Base-by-base conservation (phyloP, 2,888 invertebrate genomes). In the Mythimna albipuncta region DNA sequence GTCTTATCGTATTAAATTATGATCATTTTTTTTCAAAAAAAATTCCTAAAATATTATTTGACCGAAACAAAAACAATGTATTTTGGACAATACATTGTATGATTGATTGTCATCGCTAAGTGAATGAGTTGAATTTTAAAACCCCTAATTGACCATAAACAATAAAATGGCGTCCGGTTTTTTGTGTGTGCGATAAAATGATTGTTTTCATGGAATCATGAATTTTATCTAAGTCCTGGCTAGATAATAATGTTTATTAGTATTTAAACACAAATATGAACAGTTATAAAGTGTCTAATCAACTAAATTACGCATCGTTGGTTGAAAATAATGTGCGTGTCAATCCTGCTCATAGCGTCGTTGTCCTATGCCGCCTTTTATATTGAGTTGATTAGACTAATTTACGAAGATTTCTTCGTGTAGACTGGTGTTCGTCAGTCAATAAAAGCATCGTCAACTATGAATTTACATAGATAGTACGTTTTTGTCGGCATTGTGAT, bases 91-190 rank as follows among this genome's bases (percentile, higher is more conserved):
- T 54, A 55, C 13, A 58, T 58, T 68, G 26, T 47, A 16, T 26
- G 38, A 41, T 59, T 38, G 52, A 68, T 66, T 75, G 54, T 50
- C 74, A 70, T 71, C 67, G 80, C 67, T 70, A 64, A 50, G 47
- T 69, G 80, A 81, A 79, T 76, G 70, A 82, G 65, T 78, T 81
- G 35, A 72, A 77, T 67, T 74, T 71, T 77, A 69, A 89, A 90
- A 90, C 88, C 83, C 66, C n/a, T 85, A 90, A 88, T 86, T 86
- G 73, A 85, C 94, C 96, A 96, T 95, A 96, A 94, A 95, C 93
- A 96, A 95, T 93, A 96, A 96, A 95, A 96, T 96, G 96, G 96
- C 96, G 95, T 94, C 90, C 91, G 91, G 94, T 94, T 96, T 96
- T 95, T 96, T 94, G 96, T 96, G 96, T 96, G 96, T 96, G 96